phyloP scores from a whole-genome alignment of 2,797 vertebrate species.

The Onychomys leucogaster region DNA sequence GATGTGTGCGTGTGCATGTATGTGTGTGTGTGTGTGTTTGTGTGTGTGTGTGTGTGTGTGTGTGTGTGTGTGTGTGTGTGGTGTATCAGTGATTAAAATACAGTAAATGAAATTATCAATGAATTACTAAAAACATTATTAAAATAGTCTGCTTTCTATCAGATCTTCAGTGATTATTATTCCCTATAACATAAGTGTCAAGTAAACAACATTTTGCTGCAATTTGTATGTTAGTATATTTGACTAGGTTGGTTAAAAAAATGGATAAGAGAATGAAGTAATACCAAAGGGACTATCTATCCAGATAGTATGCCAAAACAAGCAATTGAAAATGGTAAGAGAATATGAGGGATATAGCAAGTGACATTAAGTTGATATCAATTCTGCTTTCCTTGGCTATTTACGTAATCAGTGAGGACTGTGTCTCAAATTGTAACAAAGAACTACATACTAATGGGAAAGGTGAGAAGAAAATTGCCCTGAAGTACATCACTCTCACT shows the following conservation, averaged over 20 bases:
- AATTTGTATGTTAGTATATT: background rate
- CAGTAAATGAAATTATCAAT: too few species aligned
- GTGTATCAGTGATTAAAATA: background rate
- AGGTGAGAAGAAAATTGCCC: background rate
- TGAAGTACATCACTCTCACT: background rate
- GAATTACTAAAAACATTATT: background rate
- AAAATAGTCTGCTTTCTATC: background rate
- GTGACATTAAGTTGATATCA: background rate
- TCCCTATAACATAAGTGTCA: rapidly evolving
- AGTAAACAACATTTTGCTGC: background rate
- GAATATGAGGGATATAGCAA: background rate
- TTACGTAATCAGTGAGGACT: background rate
- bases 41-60: background rate
- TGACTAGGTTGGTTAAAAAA: background rate
- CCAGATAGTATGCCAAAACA: background rate
- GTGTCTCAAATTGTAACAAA: background rate
- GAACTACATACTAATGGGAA: background rate
- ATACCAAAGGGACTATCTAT: background rate
- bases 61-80: background rate
- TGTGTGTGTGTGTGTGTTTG: background rate
- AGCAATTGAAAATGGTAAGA: slow-evolving; percentile 28
- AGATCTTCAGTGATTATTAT: background rate
- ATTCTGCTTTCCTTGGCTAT: background rate
- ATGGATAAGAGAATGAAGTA: slow-evolving; percentile 5
- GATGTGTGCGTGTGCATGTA: background rate